Conservation (phyloP, 2,113 vertebrate species). For the Ahaetulla prasina region DNA sequence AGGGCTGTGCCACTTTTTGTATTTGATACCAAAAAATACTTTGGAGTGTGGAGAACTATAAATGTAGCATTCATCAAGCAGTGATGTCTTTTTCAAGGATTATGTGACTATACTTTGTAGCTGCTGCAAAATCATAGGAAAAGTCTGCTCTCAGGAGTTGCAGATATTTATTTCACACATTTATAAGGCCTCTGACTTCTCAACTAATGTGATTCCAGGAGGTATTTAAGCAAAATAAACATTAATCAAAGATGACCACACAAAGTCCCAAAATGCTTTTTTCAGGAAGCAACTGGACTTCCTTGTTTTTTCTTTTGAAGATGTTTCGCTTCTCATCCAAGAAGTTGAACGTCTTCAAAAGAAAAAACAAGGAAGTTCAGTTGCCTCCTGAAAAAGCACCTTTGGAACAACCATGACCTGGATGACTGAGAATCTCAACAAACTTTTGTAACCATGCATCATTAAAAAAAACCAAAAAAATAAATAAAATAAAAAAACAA, state of each 20-base stretch:
- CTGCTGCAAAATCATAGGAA: neutral
- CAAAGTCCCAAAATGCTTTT: too few species aligned
- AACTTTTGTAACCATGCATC: neutral
- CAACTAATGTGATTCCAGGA: neutral
- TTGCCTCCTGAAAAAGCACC: too few species aligned
- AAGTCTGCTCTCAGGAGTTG: neutral
- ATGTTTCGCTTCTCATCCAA: too few species aligned
- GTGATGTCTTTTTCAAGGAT: neutral
- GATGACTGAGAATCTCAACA: too few species aligned
- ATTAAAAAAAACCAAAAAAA: neutral
- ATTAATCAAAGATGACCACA: neutral
- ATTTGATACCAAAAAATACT: neutral
- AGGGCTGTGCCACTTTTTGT: neutral
- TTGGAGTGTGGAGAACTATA: neutral
- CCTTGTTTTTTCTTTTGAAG: too few species aligned
- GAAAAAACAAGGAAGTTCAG: too few species aligned
- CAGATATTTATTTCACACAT: neutral
- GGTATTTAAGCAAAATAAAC: neutral
- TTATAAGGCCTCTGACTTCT: neutral
- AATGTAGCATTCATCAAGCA: neutral
- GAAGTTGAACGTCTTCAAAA: too few species aligned
- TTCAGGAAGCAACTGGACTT: too few species aligned
- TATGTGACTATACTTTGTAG: neutral
- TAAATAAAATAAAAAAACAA: too few species aligned
- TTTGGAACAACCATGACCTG: too few species aligned